Conservation (phyloP, 2,888 invertebrate species). For the Agonopterix arenella region DNA sequence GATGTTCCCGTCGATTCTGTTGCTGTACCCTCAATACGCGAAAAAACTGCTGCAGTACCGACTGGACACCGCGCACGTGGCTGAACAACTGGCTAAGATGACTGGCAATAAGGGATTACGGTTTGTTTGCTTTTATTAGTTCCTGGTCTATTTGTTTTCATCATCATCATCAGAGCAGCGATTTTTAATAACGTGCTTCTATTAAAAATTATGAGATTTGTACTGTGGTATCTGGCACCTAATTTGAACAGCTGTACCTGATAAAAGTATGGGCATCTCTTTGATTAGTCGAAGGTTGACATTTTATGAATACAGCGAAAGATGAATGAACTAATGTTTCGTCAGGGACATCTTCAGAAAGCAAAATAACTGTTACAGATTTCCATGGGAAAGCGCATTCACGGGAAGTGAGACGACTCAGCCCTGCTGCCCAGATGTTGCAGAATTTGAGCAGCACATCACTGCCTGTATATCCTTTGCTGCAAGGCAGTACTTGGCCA, state of each 20-base stretch:
- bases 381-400: slow-evolving; percentile 80
- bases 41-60: slow-evolving; percentile 71
- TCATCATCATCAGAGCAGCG: too few relatives aligned
- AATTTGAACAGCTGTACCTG: too few relatives aligned
- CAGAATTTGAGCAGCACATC: slow-evolving; percentile 76
- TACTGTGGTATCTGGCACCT: too few relatives aligned
- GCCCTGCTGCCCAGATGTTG: slow-evolving; percentile 76
- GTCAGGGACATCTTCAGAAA: neutral
- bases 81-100: slow-evolving; percentile 62
- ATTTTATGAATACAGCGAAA: too few relatives aligned
- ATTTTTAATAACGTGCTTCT: too few relatives aligned
- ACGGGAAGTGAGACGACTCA: slow-evolving; percentile 78
- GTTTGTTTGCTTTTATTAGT: slow-evolving; percentile 23
- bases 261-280: too few relatives aligned
- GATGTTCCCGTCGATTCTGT: slow-evolving; percentile 76
- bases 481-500: slow-evolving; percentile 58
- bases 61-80: slow-evolving; percentile 61
- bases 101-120: slow-evolving; percentile 75
- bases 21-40: slow-evolving; percentile 68
- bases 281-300: too few relatives aligned
- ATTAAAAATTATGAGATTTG: too few relatives aligned
- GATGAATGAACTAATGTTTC: too few relatives aligned
- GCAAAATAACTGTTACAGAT: slow-evolving; percentile 36
- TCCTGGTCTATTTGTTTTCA: too few relatives aligned
- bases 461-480: slow-evolving; percentile 77